These are phyloP conservation scores for Clivina fossor DNA, from an alignment of 2,888 invertebrate genomes.

Conservation along the genomic window DNA sequence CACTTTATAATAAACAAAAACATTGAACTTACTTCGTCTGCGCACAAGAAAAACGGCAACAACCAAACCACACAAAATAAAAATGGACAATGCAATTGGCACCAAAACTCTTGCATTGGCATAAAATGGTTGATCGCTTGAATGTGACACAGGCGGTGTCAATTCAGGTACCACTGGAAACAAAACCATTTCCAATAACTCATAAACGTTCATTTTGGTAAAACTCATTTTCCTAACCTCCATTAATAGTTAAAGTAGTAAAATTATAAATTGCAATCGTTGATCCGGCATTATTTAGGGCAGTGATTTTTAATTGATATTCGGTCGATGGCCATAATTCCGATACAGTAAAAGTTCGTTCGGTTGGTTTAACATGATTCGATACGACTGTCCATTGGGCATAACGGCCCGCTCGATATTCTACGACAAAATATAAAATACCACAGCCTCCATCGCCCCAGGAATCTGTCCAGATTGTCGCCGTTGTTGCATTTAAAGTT, in stretches of 20 bases:
- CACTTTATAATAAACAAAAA: no score
- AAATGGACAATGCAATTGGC: slow-evolving; percentile 68
- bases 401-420: slow-evolving; percentile 69
- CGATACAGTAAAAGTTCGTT: slow-evolving; percentile 77
- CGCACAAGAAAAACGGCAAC: slow-evolving; percentile 71
- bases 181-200: no score
- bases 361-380: slow-evolving; percentile 78
- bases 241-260: slow-evolving; percentile 75
- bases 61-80: slow-evolving; percentile 66
- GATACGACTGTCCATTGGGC: slow-evolving; percentile 78
- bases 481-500: slow-evolving; percentile 83
- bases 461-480: slow-evolving; percentile 82
- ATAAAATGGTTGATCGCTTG: slow-evolving; percentile 65
- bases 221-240: slow-evolving; percentile 72
- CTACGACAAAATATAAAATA: slow-evolving; percentile 81
- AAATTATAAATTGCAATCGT: slow-evolving; percentile 82
- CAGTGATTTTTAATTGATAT: slow-evolving; percentile 73
- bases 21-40: slow-evolving; percentile 66
- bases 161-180: slow-evolving; percentile 63
- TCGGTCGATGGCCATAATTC: slow-evolving; percentile 76
- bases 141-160: slow-evolving; percentile 67
- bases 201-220: no score
- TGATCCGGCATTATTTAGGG: slow-evolving; percentile 85
- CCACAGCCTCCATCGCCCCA: slow-evolving; percentile 91
- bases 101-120: slow-evolving; percentile 64